These are phyloP conservation scores for Montipora efflorescens DNA, from an alignment of 64 coral and sea anemone species.

Conservation along the genomic window DNA sequence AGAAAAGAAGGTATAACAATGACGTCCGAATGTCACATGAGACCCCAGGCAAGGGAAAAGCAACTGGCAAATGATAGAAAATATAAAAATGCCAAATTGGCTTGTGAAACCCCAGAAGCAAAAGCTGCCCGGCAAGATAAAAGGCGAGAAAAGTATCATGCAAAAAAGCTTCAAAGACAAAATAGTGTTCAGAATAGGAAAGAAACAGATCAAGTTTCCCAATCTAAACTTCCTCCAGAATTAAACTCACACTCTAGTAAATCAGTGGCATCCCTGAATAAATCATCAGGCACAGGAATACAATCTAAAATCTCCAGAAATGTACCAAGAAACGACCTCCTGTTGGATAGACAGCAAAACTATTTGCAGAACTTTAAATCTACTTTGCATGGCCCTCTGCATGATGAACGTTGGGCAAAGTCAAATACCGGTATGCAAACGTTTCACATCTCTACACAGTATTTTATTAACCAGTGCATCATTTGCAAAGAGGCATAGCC, in stretches of 20 bases:
- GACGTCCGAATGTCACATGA: neutral
- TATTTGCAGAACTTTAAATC: slow-evolving; percentile 16
- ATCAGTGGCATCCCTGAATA: neutral
- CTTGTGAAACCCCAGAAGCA: neutral
- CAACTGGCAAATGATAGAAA: neutral
- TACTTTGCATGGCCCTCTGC: slow-evolving; percentile 7
- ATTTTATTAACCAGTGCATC: neutral
- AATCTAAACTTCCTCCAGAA: neutral
- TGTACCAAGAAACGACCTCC: neutral
- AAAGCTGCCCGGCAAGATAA: neutral
- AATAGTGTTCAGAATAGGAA: neutral
- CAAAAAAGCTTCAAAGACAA: neutral
- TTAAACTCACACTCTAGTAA: neutral
- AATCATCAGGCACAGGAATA: neutral
- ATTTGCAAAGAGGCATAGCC: slow-evolving; percentile 28
- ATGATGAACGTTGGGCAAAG: slow-evolving; percentile 20
- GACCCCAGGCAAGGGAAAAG: neutral
- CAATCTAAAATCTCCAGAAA: neutral
- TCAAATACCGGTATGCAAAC: neutral
- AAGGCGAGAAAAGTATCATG: neutral
- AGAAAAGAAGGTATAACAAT: neutral
- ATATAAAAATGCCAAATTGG: neutral
- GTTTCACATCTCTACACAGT: slow-evolving; percentile 2
- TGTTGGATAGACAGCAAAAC: neutral
- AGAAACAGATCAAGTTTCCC: neutral